Conservation (phyloP, 2,888 invertebrate genomes). For the Lutraria lutraria region DNA sequence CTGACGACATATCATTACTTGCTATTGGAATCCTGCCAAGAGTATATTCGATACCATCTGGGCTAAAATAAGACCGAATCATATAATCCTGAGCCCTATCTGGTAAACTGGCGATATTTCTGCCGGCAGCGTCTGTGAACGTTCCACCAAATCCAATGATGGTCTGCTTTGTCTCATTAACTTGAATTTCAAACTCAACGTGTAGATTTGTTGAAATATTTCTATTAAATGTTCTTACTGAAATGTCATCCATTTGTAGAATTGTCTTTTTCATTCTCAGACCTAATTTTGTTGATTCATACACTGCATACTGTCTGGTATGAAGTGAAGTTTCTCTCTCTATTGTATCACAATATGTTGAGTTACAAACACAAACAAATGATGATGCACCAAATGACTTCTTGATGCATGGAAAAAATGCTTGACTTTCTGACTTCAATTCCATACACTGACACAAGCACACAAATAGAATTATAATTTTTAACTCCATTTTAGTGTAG, state of each 20-base stretch:
- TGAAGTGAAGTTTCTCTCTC: conserved; percentile 38
- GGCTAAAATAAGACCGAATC: conserved; percentile 88
- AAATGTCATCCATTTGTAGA: not conserved
- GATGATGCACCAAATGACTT: conserved; percentile 40
- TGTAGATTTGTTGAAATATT: not conserved
- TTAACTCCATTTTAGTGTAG: not conserved
- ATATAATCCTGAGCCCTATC: conserved; percentile 88
- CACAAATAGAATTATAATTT: not conserved
- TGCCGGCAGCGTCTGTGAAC: conserved; percentile 91
- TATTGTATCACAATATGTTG: conserved; percentile 55
- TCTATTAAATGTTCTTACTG: not conserved
- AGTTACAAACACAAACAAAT: conserved; percentile 54
- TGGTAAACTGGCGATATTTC: conserved; percentile 91
- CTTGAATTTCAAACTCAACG: conserved; percentile 18
- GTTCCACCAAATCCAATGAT: conserved; percentile 95
- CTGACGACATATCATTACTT: conserved; percentile 94
- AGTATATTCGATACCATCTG: conserved; percentile 92
- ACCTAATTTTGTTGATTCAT: conserved; percentile 38
- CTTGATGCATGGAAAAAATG: conserved; percentile 34
- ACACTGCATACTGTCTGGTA: conserved; percentile 24
- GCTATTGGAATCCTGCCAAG: conserved; percentile 94
- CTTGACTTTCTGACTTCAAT: too few relatives aligned
- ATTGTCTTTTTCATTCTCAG: conserved; percentile 32
- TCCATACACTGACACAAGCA: not conserved
- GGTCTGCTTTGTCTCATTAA: conserved; percentile 88